Evolutionary conservation across 2,113 vertebrate genomes (phyloP), one percentile per base, ranked within the genome.

Genomic region (Coreoperca whiteheadi): DNA sequence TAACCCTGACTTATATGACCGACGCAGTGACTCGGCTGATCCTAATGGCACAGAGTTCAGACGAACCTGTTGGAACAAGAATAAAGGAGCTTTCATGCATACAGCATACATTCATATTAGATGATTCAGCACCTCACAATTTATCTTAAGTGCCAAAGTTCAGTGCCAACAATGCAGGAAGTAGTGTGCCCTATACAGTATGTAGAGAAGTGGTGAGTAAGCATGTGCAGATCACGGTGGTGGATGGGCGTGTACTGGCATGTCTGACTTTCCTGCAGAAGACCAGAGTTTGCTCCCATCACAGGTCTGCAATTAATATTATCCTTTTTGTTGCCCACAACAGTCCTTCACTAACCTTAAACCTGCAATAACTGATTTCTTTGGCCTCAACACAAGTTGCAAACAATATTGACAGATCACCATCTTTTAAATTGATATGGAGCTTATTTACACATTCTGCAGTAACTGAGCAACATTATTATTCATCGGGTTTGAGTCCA

Each of bases 21-120:
- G 79, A 11, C 94, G 90, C 65, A 96, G 85, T 0, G 95, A 94
- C 61, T 91, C 88, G 0, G 84, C 93, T 4, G 94, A 94, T 63
- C 95, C 95, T 1, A 39, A 23, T 1, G 94, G 93, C 23, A 94
- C 92, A 8, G 93, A 94, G 2, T 85, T 30, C 37, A 95, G 77
- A 25, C 95, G 93, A 25, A 93, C 92, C 86, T 95, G 89, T 57
- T 73, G 87, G 61, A 91, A 65, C 4, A 76, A 25, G 12, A 82
- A 74, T 1, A 25, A 77, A 65, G 28, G 5, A 28, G 39, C 14
- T 51, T 37, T 63, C 25, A 68, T 4, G 46, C 51, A n/a, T n/a
- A n/a, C 57, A 41, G 43, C 14, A 12, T 46, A 16, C 5, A 48
- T 48, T 4, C 46, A 48, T 18, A 46, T 57, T 6, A 3, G 23